These are phyloP conservation scores for Tarsius wallacei DNA, from an alignment of 2,797 vertebrate species.

Conservation along the genomic window DNA sequence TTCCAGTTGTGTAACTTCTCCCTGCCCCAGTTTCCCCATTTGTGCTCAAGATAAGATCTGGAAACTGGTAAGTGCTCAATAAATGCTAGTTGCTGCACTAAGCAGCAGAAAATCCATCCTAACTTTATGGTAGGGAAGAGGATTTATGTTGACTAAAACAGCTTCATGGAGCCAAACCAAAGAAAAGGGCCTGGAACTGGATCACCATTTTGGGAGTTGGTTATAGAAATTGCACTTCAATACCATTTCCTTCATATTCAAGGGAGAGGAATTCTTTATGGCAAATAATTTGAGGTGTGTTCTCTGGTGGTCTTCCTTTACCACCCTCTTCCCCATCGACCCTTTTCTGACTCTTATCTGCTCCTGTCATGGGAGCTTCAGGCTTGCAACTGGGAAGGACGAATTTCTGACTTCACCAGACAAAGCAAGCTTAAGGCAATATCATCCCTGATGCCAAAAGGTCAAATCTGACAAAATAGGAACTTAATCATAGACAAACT, in stretches of 20 bases:
- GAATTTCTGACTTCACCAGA: neutral
- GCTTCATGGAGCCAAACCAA: neutral
- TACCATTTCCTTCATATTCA: neutral
- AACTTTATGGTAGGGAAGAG: neutral
- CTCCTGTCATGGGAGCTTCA: too few species aligned
- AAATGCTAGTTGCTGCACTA: too few species aligned
- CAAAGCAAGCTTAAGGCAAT: neutral
- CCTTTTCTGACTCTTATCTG: neutral
- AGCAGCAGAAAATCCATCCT: neutral
- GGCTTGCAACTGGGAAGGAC: neutral
- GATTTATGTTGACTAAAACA: neutral
- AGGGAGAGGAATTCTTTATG: neutral
- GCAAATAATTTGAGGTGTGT: neutral
- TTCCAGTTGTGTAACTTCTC: neutral
- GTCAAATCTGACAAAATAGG: neutral
- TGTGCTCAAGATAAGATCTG: neutral
- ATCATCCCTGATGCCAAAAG: neutral
- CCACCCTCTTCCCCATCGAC: fast-evolving
- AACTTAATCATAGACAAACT: neutral
- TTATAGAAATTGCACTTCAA: neutral
- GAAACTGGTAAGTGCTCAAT: neutral
- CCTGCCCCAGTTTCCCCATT: neutral
- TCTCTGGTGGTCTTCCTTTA: neutral
- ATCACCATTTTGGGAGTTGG: neutral
- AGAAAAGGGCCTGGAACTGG: neutral